Percentiles rank a stretch among this genome's conserved stretches.
Evolutionary conservation across 2,797 vertebrate genomes (phyloP).

Genomic region (Pipistrellus pygmaeus): DNA sequence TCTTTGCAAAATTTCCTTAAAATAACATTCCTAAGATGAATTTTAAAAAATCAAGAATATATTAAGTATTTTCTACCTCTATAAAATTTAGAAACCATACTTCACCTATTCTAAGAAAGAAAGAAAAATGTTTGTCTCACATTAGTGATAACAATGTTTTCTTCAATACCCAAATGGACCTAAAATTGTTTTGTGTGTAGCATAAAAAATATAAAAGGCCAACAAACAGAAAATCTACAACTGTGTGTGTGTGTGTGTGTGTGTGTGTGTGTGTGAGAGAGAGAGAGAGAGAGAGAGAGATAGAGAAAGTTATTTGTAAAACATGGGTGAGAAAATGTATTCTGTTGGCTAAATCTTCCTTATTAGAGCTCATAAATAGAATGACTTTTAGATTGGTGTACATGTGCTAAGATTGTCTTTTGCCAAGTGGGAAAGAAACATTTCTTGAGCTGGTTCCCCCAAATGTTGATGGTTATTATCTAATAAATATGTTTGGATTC

Average conservation of each 20-base stretch:
- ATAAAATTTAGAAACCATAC: conserved; percentile 14
- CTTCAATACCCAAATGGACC: background rate
- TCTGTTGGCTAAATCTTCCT: background rate
- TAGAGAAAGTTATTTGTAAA: background rate
- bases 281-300: background rate
- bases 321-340: background rate
- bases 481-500: background rate
- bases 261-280: background rate
- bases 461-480: conserved; percentile 3
- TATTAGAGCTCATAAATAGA: background rate
- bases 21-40: conserved; percentile 1
- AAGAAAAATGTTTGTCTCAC: background rate
- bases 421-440: background rate
- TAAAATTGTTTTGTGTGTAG: background rate
- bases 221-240: background rate
- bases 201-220: background rate
- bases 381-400: background rate
- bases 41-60: background rate
- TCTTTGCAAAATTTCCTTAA: conserved; percentile 27
- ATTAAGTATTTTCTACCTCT: background rate
- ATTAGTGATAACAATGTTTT: background rate
- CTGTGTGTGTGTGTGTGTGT: background rate
- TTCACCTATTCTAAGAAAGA: conserved; percentile 31
- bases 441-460: background rate
- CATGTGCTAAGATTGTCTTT: background rate